These are phyloP conservation scores for Numenius arquata DNA, from an alignment of 2,113 vertebrate species.

Conservation along the genomic window DNA sequence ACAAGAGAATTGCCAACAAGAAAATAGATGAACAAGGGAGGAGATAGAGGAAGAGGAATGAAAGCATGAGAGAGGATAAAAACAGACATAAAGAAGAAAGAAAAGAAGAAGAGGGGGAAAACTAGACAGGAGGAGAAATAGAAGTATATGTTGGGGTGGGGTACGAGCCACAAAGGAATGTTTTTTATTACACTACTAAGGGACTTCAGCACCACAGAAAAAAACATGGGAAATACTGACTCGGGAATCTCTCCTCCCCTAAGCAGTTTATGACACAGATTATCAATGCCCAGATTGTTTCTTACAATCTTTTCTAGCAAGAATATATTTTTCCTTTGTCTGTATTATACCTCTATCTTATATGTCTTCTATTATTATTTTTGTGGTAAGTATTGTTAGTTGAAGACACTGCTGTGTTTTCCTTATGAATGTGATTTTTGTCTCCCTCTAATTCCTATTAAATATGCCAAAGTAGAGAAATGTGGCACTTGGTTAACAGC, in stretches of 20 bases:
- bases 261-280: neutral
- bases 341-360: neutral
- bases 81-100: neutral
- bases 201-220: neutral
- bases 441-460: neutral
- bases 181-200: neutral
- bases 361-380: neutral
- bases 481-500: neutral
- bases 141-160: neutral
- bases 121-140: neutral
- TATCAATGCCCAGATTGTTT: neutral
- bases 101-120: neutral
- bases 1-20: neutral
- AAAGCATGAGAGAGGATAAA: neutral
- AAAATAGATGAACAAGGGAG: neutral
- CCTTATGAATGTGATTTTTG: neutral
- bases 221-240: neutral
- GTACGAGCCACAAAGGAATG: neutral
- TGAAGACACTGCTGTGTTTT: neutral
- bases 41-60: neutral
- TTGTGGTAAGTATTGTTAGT: neutral
- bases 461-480: neutral
- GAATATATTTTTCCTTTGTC: neutral
- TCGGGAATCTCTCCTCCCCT: neutral
- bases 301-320: neutral